Conservation (phyloP, 2,888 invertebrate genomes). For the Cryptophagus acutangulus region DNA sequence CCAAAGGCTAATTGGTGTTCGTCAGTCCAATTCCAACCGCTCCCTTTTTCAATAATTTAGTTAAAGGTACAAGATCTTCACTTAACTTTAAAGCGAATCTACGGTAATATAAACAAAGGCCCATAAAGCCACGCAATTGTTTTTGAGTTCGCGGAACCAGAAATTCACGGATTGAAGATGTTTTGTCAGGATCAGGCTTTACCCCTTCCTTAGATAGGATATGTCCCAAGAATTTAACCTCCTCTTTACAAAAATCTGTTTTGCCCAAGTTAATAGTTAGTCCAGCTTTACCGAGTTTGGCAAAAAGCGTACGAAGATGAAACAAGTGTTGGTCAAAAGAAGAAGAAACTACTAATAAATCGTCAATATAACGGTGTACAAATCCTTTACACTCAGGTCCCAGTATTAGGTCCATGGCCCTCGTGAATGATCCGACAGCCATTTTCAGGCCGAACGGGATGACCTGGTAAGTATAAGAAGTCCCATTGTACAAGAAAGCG, state of each 20-base stretch:
- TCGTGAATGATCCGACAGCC: conserved; percentile 10
- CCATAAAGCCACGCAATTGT: conserved; percentile 14
- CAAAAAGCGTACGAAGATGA: conserved; percentile 23
- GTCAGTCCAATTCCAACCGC: conserved; percentile 12
- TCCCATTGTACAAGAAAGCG: conserved; percentile 10
- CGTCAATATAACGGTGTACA: conserved; percentile 31
- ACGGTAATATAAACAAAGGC: conserved; percentile 14
- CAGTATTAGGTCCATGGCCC: conserved; percentile 10
- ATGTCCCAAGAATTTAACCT: conserved; percentile 22
- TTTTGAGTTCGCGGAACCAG: conserved; percentile 11
- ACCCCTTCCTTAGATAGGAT: conserved; percentile 19
- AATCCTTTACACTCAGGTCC: conserved; percentile 18
- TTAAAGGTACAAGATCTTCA: conserved; percentile 10
- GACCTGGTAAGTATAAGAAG: conserved; percentile 11
- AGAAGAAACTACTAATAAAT: conserved; percentile 28
- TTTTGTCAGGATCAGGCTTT: conserved; percentile 20
- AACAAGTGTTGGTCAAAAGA: conserved; percentile 22
- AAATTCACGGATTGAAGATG: conserved; percentile 12
- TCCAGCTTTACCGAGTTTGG: conserved; percentile 17
- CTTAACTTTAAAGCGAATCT: conserved; percentile 15
- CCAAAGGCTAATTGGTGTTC: conserved; percentile 13
- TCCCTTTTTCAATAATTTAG: conserved; percentile 11
- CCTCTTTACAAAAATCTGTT: conserved; percentile 17
- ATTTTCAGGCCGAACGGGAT: conserved; percentile 13
- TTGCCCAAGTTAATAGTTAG: conserved; percentile 26